Evolutionary conservation across 2,797 vertebrate genomes (phyloP), one percentile per base, ranked within the genome.

Genomic region (Chanos chanos): DNA sequence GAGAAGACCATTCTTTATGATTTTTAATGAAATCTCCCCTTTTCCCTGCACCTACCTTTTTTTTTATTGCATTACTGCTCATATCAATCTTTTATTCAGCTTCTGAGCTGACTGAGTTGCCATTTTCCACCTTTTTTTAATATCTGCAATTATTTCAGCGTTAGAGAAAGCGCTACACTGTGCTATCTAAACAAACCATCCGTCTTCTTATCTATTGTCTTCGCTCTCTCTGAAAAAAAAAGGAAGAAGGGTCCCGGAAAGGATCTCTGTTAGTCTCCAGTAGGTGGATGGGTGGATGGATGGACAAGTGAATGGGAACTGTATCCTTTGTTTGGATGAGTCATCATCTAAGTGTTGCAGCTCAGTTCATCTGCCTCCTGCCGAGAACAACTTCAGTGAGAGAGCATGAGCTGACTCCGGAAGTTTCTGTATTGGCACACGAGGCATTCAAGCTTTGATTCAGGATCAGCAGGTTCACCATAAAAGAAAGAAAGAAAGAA

Each of bases 21-120:
- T 78, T 76, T 65, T 72, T 87, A 89, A 89, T 88, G 80, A 86
- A 84, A 88, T 87, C 83, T 84, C 43, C 76, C 61, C 66, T 72
- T 47, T 48, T n/a, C 55, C 60, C 65, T 61, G 47, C 47, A 13
- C 15, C 51, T 18, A 47, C 12, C 25, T 66, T 43, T 50, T 66
- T 43, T 50, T 60, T 77, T 70, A 74, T 77, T 68, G 56, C 61
- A 74, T 78, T 76, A 72, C 72, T 63, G 58, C 31, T 64, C 59
- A 45, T 56, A 50, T 56, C 45, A 22, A 67, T 74, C 65, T 57
- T 58, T 58, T 66, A 66, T 70, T 61, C 50, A 68, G 73, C 74
- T 81, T 48, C 40, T 81, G 79, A 72, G 65, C 3, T 16, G 70
- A 63, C 79, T 67, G 76, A 83, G 80, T 64, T 72, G 71, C 64